Evolutionary conservation across 2,888 invertebrate species (phyloP), one percentile per base, ranked within the genome.

Genomic region (Ecdyonurus torrentis): DNA sequence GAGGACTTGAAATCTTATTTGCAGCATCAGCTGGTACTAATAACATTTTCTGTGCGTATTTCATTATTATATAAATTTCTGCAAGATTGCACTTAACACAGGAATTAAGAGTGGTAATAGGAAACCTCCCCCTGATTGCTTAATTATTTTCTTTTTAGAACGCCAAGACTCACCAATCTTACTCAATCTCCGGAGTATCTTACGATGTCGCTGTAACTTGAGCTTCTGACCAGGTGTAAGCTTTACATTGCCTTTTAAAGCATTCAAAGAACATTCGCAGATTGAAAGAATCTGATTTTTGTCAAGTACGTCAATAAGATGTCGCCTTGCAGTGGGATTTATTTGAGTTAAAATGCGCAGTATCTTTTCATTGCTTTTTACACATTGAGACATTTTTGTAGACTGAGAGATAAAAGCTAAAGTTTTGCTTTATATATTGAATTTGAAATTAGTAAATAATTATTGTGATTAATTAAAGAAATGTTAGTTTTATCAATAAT

Each of bases 31-130:
- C 23, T 2, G 59, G 59, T 18, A 59, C 5, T 59, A 59, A 23
- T 5, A 59, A 18, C 59, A 59, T 59, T 59, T 59, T 59, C 23
- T 59, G 22, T 59, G 59, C 59, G 22, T 59, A 22, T 23, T 59
- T 23, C 59, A 59, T 59, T 10, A 3, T 59, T 59, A 22, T 22
- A 59, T 20, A 59, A 59, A 23, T 59, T 19, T 22, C 18, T 18
- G 18, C 18, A 59, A n/a, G 18, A 59, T n/a, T 23, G 23, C 23
- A 22, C 22, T 22, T 18, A 59, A n/a, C 10, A 59, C 23, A 19
- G 59, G 59, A 20, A 37, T 37, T 37, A 37, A 37, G 15, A 37
- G 37, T 10, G 37, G 37, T 10, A 37, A 15, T 37, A 37, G 15
- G 15, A 37, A 37, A n/a, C n/a, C n/a, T 5, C 37, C 37, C 7